These are phyloP conservation scores for Coracopsis vasa DNA, from an alignment of 2,113 vertebrate species.

Conservation along the genomic window DNA sequence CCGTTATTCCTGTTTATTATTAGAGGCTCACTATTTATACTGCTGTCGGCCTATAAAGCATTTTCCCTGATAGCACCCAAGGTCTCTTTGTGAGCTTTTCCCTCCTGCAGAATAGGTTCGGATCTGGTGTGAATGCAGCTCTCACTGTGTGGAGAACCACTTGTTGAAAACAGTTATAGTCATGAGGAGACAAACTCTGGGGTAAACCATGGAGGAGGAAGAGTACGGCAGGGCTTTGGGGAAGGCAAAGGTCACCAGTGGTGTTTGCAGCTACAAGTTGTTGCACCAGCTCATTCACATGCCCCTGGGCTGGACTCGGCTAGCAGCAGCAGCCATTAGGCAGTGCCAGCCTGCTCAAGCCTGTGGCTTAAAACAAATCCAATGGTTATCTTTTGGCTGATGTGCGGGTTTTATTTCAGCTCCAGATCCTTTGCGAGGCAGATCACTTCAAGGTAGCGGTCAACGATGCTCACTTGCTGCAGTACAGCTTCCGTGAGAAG, in stretches of 20 bases:
- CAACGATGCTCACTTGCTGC: constrained; percentile 64
- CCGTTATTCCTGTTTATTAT: not conserved
- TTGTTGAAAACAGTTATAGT: not conserved
- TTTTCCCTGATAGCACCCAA: not conserved
- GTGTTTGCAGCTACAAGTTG: not conserved
- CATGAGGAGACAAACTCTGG: not conserved
- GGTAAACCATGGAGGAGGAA: not conserved
- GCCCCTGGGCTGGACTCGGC: not conserved
- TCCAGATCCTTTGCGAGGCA: constrained; percentile 70
- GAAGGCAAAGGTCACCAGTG: not conserved
- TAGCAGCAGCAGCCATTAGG: not conserved
- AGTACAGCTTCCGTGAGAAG: constrained; percentile 67
- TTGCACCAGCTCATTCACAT: not conserved
- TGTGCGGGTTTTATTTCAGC: constrained; percentile 3
- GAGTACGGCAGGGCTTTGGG: not conserved
- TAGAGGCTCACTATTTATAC: not conserved
- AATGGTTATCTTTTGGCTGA: accelerated
- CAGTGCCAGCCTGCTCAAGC: not conserved
- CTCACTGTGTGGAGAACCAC: accelerated
- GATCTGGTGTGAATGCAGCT: accelerated
- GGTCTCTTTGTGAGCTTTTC: accelerated
- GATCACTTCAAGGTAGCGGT: constrained; percentile 74
- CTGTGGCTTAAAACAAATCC: accelerated
- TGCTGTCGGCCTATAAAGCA: accelerated
- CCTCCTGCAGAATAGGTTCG: not conserved